A percentile compares a stretch with the other conserved stretches of the same genome.
These are phyloP conservation scores for Chrysochloris asiatica DNA, from an alignment of 2,113 vertebrate species.

Conservation along the genomic window DNA sequence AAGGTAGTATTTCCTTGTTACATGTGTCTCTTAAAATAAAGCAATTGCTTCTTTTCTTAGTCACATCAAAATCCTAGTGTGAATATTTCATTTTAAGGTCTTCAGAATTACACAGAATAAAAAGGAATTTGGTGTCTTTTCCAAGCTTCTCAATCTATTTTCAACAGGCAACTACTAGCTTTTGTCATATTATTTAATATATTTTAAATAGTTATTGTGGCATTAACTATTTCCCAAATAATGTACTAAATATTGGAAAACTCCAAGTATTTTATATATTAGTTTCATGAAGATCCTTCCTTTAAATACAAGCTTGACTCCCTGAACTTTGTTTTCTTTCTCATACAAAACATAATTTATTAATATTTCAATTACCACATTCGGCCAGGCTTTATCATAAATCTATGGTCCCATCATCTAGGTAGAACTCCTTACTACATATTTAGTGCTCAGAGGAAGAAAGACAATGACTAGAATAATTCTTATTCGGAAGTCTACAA, in stretches of 20 bases:
- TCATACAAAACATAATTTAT: too few species aligned
- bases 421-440: not conserved
- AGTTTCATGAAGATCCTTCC: not conserved
- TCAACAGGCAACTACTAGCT: conserved; percentile 1
- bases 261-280: not conserved
- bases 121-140: not conserved
- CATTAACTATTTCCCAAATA: conserved; percentile 48
- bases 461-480: not conserved
- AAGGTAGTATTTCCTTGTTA: not conserved
- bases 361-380: not conserved
- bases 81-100: conserved; percentile 57
- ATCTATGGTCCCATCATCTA: not conserved
- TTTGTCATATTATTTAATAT: not conserved
- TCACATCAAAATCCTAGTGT: conserved; percentile 18
- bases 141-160: conserved; percentile 25
- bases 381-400: not conserved
- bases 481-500: not conserved
- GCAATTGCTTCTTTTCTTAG: conserved; percentile 13
- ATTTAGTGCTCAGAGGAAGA: not conserved
- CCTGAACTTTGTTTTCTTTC: conserved; percentile 9
- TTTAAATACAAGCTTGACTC: not conserved
- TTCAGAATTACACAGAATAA: conserved; percentile 29
- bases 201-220: conserved; percentile 3
- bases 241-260: not conserved
- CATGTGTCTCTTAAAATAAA: conserved; percentile 43